Percentiles rank a stretch among this genome's conserved stretches.
These are phyloP conservation scores for Pomacea canaliculata DNA, from an alignment of 2,888 invertebrate species.

Conservation along the genomic window DNA sequence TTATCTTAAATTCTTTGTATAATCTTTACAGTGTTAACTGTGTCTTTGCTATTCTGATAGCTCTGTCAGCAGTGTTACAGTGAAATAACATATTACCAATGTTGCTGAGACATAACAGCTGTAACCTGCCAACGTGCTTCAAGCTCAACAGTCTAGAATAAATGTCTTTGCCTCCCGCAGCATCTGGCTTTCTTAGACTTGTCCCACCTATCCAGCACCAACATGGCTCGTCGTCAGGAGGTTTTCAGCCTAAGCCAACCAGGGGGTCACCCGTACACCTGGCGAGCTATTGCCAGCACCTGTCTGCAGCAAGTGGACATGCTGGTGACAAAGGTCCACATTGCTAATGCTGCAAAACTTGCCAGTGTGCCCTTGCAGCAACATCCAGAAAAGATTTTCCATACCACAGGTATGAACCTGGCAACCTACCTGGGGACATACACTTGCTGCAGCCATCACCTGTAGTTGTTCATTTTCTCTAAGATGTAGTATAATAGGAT, in stretches of 20 bases:
- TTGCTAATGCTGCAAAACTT: conserved; percentile 3
- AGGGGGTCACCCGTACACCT: conserved; percentile 86
- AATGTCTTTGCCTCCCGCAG: conserved; percentile 66
- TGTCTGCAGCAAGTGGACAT: conserved; percentile 77
- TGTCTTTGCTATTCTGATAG: no score
- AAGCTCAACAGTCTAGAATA: no score
- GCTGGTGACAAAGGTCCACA: conserved; percentile 72
- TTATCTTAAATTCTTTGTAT: no score
- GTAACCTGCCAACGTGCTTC: no score
- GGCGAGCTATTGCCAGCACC: conserved; percentile 80
- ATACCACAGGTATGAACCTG: not conserved
- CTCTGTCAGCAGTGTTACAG: no score
- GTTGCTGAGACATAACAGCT: no score
- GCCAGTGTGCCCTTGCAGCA: conserved; percentile 3
- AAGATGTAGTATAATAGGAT: no score
- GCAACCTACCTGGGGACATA: no score
- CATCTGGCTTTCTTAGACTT: conserved; percentile 84
- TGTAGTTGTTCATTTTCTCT: no score
- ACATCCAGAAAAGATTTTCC: conserved; percentile 11
- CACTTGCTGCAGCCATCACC: no score
- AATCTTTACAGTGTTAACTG: no score
- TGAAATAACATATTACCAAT: no score
- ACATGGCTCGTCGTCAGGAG: conserved; percentile 75
- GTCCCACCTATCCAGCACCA: conserved; percentile 77
- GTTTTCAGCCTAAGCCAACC: conserved; percentile 74